Evolutionary conservation across 2,888 invertebrate species (phyloP), one percentile per base, ranked within the genome.

Genomic region (Nymphalis polychloros): DNA sequence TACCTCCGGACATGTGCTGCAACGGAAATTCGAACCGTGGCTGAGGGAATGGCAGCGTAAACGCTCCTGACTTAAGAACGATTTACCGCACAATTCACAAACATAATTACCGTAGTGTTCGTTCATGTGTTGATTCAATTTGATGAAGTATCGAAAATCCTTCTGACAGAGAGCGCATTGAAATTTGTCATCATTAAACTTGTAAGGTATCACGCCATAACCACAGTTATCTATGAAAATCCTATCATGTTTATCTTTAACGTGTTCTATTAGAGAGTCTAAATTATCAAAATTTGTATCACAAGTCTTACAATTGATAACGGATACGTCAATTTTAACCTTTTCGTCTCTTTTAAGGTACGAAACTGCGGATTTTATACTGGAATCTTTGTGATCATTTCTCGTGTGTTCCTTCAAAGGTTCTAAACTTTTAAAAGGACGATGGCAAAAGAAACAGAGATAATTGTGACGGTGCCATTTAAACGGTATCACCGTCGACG

Each of bases 81-180:
- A 86, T 66, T 90, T 91, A 0, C 92, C 92, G 62, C 92, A 92
- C 0, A 81, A 47, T 48, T 92, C 92, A 66, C 92, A 92, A 0
- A 92, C 81, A 46, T 87, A 91, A 65, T 79, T 81, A 0, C 87
- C 88, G 62, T 76, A 92, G 69, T 92, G 92, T 7, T 78, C 75
- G 65, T 92, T 92, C 91, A 92, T 92, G 63, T 92, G 92, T 63
- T 91, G 88, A 61, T 92, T 92, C 0, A 92, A 70, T 69, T 87
- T 92, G 6, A 87, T 83, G 61, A 91, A 92, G 67, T 90, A 92
- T 46, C 85, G 82, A 61, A 90, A 92, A 0, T 78, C 73, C 62
- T 84, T 79, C 0, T 75, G 74, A 63, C 92, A 92, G 0, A 89
- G 70, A 0, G 87, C 89, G 74, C 92, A 92, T 72, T 82, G 73